A percentile compares a stretch with the other conserved stretches of the same genome.
Conservation (phyloP, 1,140 invertebrate genomes). For the Thaumetopoea pityocampa region DNA sequence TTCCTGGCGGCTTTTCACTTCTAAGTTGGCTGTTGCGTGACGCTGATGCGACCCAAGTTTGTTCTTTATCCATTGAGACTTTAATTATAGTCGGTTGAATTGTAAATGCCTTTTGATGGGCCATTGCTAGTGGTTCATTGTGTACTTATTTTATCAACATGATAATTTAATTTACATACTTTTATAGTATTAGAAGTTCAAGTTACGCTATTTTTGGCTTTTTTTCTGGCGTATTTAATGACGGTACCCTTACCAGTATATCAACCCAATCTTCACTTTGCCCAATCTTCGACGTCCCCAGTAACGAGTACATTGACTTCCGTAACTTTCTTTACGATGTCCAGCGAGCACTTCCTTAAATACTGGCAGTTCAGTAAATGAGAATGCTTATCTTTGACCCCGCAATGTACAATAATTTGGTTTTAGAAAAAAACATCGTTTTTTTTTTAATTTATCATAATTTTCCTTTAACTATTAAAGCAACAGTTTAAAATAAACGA, state of each 20-base stretch:
- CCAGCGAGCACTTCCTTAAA: too few species aligned
- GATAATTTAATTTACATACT: neutral
- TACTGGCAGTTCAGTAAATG: too few species aligned
- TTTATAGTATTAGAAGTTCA: neutral
- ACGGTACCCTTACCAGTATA: neutral
- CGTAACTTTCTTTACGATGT: slow-evolving; percentile 2
- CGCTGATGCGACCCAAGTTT: slow-evolving; percentile 53
- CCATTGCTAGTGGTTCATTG: slow-evolving; percentile 1
- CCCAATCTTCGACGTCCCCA: neutral
- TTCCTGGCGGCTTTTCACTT: slow-evolving; percentile 51
- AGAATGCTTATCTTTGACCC: too few species aligned
- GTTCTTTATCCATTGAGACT: slow-evolving; percentile 48
- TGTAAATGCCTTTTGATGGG: slow-evolving; percentile 10
- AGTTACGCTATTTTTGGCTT: neutral
- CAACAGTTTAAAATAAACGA: too few species aligned
- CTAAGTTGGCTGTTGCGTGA: slow-evolving; percentile 51
- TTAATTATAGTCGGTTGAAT: slow-evolving; percentile 40
- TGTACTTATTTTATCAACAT: slow-evolving; percentile 2
- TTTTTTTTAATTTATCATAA: too few species aligned
- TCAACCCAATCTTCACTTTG: neutral
- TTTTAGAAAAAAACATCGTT: too few species aligned
- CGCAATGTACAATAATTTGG: too few species aligned
- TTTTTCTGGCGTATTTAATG: neutral
- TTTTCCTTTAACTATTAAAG: too few species aligned
- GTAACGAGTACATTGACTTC: slow-evolving; percentile 4